Conservation (phyloP, 2,113 vertebrate genomes). For the Physeter macrocephalus region DNA sequence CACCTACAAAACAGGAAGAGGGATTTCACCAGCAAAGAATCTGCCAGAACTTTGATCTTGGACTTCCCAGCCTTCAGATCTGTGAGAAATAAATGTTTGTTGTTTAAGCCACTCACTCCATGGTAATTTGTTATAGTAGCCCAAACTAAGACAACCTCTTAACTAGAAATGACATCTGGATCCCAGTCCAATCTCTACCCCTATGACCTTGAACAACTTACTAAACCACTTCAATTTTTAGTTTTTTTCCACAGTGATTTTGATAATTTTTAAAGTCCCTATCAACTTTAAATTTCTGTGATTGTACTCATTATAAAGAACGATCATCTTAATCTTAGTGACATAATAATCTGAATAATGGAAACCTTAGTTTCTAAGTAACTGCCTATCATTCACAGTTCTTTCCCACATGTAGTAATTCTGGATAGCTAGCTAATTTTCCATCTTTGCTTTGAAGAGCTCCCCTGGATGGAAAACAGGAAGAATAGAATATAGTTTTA, state of each 20-base stretch:
- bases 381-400: slow-evolving; percentile 1
- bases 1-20: background rate
- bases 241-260: background rate
- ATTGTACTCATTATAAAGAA: slow-evolving; percentile 24
- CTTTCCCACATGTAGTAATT: background rate
- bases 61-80: background rate
- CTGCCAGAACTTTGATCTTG: background rate
- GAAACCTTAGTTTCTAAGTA: slow-evolving; percentile 27
- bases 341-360: slow-evolving; percentile 32
- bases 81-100: background rate
- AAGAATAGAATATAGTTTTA: background rate
- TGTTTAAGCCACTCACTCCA: background rate
- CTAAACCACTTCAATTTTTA: background rate
- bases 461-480: background rate
- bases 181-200: background rate
- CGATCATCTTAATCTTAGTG: background rate
- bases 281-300: background rate
- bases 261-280: background rate
- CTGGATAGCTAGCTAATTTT: background rate
- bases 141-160: background rate
- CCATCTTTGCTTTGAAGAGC: background rate
- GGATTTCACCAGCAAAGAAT: background rate
- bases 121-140: background rate
- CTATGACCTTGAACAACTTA: background rate
- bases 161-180: background rate